Evolutionary conservation across 2,888 invertebrate species (phyloP), one percentile per base, ranked within the genome.

Genomic region (Heliconius cydno): DNA sequence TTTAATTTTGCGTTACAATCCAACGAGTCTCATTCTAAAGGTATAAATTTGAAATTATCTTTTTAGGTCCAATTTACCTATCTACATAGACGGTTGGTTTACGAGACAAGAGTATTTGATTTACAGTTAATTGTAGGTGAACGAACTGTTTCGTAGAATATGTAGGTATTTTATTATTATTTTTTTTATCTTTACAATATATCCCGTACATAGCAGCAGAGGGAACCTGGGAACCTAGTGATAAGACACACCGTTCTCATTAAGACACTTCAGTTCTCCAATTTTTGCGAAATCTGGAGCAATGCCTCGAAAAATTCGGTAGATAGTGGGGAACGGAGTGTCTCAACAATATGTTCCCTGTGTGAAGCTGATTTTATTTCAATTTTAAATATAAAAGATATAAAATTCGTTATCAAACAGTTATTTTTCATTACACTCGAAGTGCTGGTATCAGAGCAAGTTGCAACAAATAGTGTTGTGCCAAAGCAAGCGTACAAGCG

Each of bases 31-130:
- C 46, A 63, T 78, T 78, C 72, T 38, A 34, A 73, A 28, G 71
- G 52, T 78, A 78, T 78, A 78, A 73, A 73, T 78, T 73, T 57
- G 67, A 73, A 66, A 65, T 78, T 78, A 78, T 73, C 78, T 78
- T 46, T 73, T 66, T 66, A 30, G 63, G 52, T n/a, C 15, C 57
- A 30, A 73, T 46, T 66, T 73, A 67, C 30, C 66, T 78, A 73
- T 78, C 72, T 73, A 65, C 63, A 41, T 41, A 65, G 25, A 65
- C 63, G 72, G 57, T 57, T 72, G 72, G 30, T 73, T 57, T 28
- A 75, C 13, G 63, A 75, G 75, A 65, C 63, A 65, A 75, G 41
- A 65, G 75, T 75, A 65, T 75, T 75, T 75, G 41, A 65, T 63
- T 46, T 65, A 65, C 65, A 65, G 28, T 28, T 66, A 75, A 75